A percentile compares a stretch with the other conserved stretches of the same genome.
These are phyloP conservation scores for Gastrophryne carolinensis DNA, from an alignment of 2,797 vertebrate genomes.

Conservation along the genomic window DNA sequence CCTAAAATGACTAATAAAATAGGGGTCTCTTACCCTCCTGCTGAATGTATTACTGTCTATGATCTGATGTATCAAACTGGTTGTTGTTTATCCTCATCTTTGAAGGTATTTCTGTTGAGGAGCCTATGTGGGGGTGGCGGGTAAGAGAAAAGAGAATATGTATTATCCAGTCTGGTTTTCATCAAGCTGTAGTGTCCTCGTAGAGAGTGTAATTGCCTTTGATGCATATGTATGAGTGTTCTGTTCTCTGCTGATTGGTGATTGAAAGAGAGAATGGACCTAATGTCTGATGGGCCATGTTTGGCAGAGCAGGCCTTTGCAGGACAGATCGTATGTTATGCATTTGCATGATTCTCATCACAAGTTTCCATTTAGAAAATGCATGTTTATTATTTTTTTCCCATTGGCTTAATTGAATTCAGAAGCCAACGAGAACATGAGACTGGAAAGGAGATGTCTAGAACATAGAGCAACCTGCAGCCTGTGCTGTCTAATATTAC, in stretches of 20 bases:
- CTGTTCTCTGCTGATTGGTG: conserved; percentile 49
- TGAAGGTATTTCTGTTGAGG: background rate
- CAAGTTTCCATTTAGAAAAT: conserved; percentile 1
- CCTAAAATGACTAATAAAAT: too few relatives aligned
- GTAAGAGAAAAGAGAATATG: conserved; percentile 2
- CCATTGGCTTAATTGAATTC: conserved; percentile 25
- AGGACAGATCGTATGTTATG: background rate
- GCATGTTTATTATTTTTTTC: conserved; percentile 43
- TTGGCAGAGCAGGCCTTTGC: conserved; percentile 1
- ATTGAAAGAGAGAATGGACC: conserved; percentile 51
- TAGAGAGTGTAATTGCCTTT: conserved; percentile 30
- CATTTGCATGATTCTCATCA: background rate
- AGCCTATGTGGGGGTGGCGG: background rate
- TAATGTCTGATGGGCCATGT: conserved; percentile 18
- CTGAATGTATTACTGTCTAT: background rate
- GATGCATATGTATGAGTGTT: conserved; percentile 51
- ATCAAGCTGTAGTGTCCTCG: conserved; percentile 22
- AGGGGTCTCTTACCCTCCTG: background rate
- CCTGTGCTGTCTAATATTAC: background rate
- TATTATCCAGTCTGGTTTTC: conserved; percentile 31
- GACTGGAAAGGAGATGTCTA: conserved; percentile 13
- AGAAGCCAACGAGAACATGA: conserved; percentile 1
- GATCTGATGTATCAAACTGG: background rate
- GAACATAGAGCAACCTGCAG: background rate
- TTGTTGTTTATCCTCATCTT: background rate